Evolutionary conservation across 2,888 invertebrate genomes (phyloP), one percentile per base, ranked within the genome.

Genomic region (Tolmerus cingulatus): DNA sequence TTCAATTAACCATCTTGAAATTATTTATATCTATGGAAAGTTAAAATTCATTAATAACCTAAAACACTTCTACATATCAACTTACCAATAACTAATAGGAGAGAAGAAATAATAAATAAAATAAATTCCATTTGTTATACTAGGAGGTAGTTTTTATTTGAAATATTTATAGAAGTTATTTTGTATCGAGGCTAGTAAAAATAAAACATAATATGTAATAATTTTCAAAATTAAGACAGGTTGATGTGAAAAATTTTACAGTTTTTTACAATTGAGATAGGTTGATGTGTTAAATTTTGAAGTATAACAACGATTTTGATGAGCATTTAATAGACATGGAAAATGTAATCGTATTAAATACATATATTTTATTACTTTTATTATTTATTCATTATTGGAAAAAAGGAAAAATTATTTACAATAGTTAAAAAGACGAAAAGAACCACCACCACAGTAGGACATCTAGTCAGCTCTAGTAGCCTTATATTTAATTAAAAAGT

Each of bases 391-490:
- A 66, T 66, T 23, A 66, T 66, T 66, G 3, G 19, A 9, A 19
- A 57, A 23, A 19, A 66, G 14, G 27, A 27, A 23, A 66, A 19
- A 23, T 66, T 66, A 66, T 66, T 66, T 66, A 23, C 23, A 23
- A 23, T 66, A 1, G 27, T 23, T 66, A 66, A 23, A 46, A 46
- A 46, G 14, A 12, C 16, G 9, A 4, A 66, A 77, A 43, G 19
- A 27, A 9, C 43, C 78, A 78, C 14, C 78, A 78, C 43, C 43
- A 78, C 43, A 78, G 23, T 23, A 23, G 40, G 12, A 78, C 78
- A 78, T 78, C 78, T 78, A 78, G 46, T 40, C 78, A 78, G 78
- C 78, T 78, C 76, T 34, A 76, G 16, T 34, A 30, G 19, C n/a
- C 40, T 30, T 37, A 66, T 43, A n/a, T 51, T 19, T 16, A 12